Conservation (phyloP, 2,888 invertebrate species). For the Cyclophora punctaria region DNA sequence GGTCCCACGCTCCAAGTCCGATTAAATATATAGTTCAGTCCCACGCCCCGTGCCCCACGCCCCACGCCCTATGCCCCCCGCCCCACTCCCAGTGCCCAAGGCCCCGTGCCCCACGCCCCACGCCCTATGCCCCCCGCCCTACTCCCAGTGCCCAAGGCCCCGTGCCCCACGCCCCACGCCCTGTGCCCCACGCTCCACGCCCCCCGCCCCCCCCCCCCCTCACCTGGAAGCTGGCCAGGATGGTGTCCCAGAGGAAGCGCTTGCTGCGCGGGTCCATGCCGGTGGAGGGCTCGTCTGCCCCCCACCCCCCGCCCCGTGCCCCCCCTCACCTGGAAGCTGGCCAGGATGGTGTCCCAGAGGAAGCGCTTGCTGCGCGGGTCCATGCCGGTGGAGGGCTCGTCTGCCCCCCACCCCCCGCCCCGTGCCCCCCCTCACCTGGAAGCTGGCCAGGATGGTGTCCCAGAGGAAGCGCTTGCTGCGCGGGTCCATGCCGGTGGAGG, state of each 20-base stretch:
- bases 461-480: slow-evolving; percentile 86
- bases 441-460: no score
- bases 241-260: slow-evolving; percentile 87
- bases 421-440: no score
- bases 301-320: slow-evolving; percentile 85
- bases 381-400: slow-evolving; percentile 91
- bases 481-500: slow-evolving; percentile 92
- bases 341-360: slow-evolving; percentile 86
- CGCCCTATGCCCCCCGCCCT: slow-evolving; percentile 86
- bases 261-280: slow-evolving; percentile 93
- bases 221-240: slow-evolving; percentile 85
- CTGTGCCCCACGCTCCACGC: no score
- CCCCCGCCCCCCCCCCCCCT: no score
- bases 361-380: slow-evolving; percentile 89
- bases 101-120: slow-evolving; percentile 85
- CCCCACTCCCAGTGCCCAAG: slow-evolving; percentile 81
- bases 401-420: slow-evolving; percentile 84
- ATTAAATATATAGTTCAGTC: slow-evolving; percentile 54
- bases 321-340: slow-evolving; percentile 85
- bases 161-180: slow-evolving; percentile 85
- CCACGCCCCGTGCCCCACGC: slow-evolving; percentile 84
- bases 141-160: slow-evolving; percentile 91
- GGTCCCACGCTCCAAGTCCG: no score
- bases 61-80: slow-evolving; percentile 50
- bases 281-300: slow-evolving; percentile 88